These are phyloP conservation scores for Lepus timidus DNA, from an alignment of 2,113 vertebrate species.

Conservation along the genomic window DNA sequence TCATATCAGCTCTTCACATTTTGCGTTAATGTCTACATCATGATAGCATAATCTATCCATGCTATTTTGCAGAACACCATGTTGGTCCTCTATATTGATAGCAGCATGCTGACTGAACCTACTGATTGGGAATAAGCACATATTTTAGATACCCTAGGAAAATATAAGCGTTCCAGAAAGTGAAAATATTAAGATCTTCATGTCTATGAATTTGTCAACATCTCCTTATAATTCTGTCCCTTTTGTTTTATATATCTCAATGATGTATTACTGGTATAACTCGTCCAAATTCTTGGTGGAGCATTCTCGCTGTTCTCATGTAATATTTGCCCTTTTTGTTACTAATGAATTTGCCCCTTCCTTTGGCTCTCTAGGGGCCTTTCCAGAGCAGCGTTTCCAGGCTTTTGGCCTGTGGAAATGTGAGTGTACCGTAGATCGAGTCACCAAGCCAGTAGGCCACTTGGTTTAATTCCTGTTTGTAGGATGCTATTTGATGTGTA, in stretches of 20 bases:
- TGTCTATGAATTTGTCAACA: neutral
- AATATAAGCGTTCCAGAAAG: neutral
- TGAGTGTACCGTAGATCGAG: neutral
- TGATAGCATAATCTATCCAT: neutral
- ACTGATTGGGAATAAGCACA: neutral
- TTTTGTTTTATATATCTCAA: neutral
- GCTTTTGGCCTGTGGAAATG: neutral
- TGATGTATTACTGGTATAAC: neutral
- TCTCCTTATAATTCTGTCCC: neutral
- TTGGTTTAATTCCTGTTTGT: neutral
- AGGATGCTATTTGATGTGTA: neutral
- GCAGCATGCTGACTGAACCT: neutral
- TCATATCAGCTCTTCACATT: neutral
- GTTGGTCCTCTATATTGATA: neutral
- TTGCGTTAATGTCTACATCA: neutral
- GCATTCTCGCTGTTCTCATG: neutral
- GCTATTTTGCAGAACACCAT: neutral
- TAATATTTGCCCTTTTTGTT: neutral
- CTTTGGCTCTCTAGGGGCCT: neutral
- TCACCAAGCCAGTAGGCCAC: neutral
- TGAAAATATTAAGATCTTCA: neutral
- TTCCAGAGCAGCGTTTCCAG: neutral
- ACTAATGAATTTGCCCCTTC: neutral
- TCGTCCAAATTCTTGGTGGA: neutral
- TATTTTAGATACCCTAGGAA: neutral